Evolutionary conservation across 2,888 invertebrate species (phyloP), one percentile per base, ranked within the genome.

Genomic region (Macrophya alboannulata): DNA sequence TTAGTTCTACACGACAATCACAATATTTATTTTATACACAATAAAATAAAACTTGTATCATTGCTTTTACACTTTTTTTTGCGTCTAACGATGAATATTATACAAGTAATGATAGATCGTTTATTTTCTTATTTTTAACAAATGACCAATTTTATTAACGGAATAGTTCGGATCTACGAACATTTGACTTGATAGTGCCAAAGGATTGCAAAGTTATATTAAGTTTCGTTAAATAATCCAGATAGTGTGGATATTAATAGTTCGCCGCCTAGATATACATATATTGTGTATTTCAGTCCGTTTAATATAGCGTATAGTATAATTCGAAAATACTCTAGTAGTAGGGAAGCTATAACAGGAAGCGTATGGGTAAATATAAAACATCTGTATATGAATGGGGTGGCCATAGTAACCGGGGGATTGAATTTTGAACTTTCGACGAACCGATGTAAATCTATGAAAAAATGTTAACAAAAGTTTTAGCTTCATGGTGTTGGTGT

Each of bases 181-280:
- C 12, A 62, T 62, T 25, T 21, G 62, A 62, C 25, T 12, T 2
- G 21, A 62, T 21, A 21, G 4, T 25, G 72, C 43, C 45, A 21
- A 31, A 45, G 72, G 12, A n/a, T 74, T 45, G 45, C 45, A 25
- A 12, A 74, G 45, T 21, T 45, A 55, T 51, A 17, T 51, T 17
- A 51, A 15, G 17, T 51, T 68, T 68, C 68, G 83, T 83, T 12
- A 68, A 83, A 65, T 48, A 40, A 83, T 83, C 68, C 51, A 43
- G 51, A 65, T 83, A 45, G 45, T 43, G 17, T 51, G 83, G 48
- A 43, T 68, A 68, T 68, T 68, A 83, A 83, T 51, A 83, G 40
- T 40, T 51, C 48, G 71, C 31, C 12, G 51, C 68, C 31, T n/a
- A 25, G 83, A 68, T 83, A 62, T 31, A 68, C 68, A 62, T 31